Conservation (phyloP, 2,797 vertebrate genomes). For the Rhinoraja longicauda region DNA sequence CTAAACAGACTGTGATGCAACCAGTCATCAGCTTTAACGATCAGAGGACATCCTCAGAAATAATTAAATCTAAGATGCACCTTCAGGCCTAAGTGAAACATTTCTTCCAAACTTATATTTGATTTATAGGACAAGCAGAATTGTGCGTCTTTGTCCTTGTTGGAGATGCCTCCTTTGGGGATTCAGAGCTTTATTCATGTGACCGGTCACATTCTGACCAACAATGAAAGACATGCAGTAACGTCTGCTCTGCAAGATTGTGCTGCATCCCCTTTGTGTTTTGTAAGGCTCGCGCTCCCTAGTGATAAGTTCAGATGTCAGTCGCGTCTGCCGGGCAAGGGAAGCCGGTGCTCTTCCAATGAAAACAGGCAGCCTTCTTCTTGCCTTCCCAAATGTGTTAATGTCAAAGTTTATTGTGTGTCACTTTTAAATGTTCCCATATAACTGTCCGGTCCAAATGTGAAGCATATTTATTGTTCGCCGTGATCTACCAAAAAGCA, state of each 20-base stretch:
- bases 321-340: background rate
- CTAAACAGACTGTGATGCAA: no score
- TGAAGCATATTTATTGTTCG: background rate
- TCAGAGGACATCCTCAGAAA: background rate
- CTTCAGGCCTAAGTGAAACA: background rate
- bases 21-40: background rate
- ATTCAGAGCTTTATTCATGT: background rate
- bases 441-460: background rate
- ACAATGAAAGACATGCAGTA: background rate
- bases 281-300: no score
- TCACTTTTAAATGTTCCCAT: conserved; percentile 1
- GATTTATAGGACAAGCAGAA: background rate
- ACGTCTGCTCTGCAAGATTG: no score
- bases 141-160: no score
- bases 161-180: background rate
- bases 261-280: background rate
- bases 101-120: background rate
- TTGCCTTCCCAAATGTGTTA: background rate
- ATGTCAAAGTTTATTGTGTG: background rate
- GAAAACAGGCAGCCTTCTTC: background rate
- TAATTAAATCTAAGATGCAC: no score
- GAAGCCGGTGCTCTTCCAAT: background rate
- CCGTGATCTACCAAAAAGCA: background rate
- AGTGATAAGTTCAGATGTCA: background rate
- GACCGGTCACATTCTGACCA: no score